These are phyloP conservation scores for Lepidocyrtinus sp. DNA, from an alignment of 2,888 invertebrate genomes.

Conservation along the genomic window DNA sequence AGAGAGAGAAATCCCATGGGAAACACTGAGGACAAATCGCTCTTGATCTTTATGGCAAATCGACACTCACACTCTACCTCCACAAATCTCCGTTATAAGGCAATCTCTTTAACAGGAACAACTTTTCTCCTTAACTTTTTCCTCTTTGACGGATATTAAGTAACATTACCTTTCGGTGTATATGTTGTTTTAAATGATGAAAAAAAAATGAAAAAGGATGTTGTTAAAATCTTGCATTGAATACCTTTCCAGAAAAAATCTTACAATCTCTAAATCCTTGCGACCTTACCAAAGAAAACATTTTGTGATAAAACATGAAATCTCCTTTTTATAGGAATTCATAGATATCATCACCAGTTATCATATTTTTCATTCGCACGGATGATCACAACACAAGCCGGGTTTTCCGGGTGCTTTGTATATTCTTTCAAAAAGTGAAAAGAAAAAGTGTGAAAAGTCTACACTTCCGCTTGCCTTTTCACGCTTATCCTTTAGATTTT, in stretches of 20 bases:
- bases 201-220: not conserved
- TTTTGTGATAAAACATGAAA: not conserved
- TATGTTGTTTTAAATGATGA: not conserved
- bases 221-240: not conserved
- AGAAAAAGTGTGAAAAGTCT: not conserved
- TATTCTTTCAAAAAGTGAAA: not conserved
- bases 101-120: slow-evolving; percentile 68
- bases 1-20: slow-evolving; percentile 66
- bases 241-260: not conserved
- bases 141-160: not conserved
- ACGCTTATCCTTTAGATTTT: not conserved
- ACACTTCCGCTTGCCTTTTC: not conserved
- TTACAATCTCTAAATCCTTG: slow-evolving; percentile 5
- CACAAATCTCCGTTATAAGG: slow-evolving; percentile 70
- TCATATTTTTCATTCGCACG: slow-evolving; percentile 54
- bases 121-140: slow-evolving; percentile 44
- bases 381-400: slow-evolving; percentile 44
- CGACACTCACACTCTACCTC: slow-evolving; percentile 69
- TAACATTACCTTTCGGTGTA: not conserved
- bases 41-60: slow-evolving; percentile 70
- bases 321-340: too few species aligned
- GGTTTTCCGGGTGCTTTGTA: slow-evolving; percentile 36
- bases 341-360: too few species aligned
- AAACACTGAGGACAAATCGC: slow-evolving; percentile 69
- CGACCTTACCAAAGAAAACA: too few species aligned